Evolutionary conservation across 1,140 invertebrate species (phyloP), one percentile per base, ranked within the genome.

Genomic region (Gonatopus flavifemur): DNA sequence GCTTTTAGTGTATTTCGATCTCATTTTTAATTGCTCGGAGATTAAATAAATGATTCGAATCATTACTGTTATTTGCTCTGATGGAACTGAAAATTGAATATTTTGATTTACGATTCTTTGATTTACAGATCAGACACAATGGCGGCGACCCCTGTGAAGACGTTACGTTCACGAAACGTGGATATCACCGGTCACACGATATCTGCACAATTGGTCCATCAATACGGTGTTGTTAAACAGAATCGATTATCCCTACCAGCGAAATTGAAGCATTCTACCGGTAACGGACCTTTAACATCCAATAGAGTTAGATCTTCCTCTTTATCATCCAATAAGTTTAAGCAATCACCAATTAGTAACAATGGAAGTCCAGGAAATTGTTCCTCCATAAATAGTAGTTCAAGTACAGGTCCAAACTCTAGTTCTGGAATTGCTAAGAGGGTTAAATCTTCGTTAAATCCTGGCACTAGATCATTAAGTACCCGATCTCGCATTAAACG

Each of bases 401-500:
- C 9, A 21, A 49, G 22, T 1, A 49, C 59, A 13, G 45, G 59
- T 25, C 49, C 60, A 20, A 55, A 35, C 20, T 24, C 56, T 30
- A 50, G 55, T 28, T 57, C 64, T 5, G 60, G 52, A 16, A 66
- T 76, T 43, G 55, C 69, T 10, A 76, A 74, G 31, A 60, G 70
- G 28, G 70, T 70, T 1, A 76, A 76, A 40, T 67, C 69, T 6
- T 63, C 70, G 0, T 74, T 72, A 20, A 74, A 70, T 49, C 62
- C 67, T n/a, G 61, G 59, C 38, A 58, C 65, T 13, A 55, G 64
- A 35, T 73, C 72, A 10, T 46, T 74, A 3, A 69, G 60, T 19
- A 76, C 76, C 18, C 62, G 73, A 36, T 77, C 76, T 35, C 63
- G 74, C 8, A 72, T 78, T 18, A 78, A 76, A 39, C 71, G 74